Percentiles rank a stretch among this genome's conserved stretches.
These are phyloP conservation scores for Anguilla megastoma DNA, from an alignment of 2,797 vertebrate species.

Conservation along the genomic window DNA sequence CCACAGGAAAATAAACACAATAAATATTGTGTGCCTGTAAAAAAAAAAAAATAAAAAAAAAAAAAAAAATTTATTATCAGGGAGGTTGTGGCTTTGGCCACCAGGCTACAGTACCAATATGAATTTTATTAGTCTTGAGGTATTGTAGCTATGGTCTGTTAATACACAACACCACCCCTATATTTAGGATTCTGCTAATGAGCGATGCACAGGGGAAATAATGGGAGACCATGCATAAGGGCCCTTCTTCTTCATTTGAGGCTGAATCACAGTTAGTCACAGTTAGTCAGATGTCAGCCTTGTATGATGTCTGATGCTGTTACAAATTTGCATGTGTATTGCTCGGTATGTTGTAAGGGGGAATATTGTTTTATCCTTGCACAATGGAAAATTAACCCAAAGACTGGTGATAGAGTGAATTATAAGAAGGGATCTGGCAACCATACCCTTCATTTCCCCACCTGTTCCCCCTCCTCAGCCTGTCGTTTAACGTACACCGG, in stretches of 20 bases:
- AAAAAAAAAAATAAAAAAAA: background rate
- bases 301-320: background rate
- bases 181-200: background rate
- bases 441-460: background rate
- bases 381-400: background rate
- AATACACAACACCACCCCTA: background rate
- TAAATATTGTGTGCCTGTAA: constrained; percentile 4
- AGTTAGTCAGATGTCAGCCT: background rate
- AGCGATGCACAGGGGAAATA: background rate
- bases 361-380: background rate
- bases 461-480: background rate
- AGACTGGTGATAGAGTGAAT: background rate
- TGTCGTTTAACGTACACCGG: background rate
- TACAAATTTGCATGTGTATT: background rate
- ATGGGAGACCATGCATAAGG: background rate
- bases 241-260: background rate
- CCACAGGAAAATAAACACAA: constrained; percentile 14
- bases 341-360: background rate
- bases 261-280: background rate
- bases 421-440: background rate
- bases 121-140: constrained; percentile 19
- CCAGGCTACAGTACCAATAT: background rate
- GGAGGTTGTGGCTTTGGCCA: background rate
- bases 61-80: background rate
- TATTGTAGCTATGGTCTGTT: background rate